Percentiles rank a stretch among this genome's conserved stretches.
Evolutionary conservation across 92 coral and sea anemone genomes (phyloP).

Genomic region (Paramuricea clavata): DNA sequence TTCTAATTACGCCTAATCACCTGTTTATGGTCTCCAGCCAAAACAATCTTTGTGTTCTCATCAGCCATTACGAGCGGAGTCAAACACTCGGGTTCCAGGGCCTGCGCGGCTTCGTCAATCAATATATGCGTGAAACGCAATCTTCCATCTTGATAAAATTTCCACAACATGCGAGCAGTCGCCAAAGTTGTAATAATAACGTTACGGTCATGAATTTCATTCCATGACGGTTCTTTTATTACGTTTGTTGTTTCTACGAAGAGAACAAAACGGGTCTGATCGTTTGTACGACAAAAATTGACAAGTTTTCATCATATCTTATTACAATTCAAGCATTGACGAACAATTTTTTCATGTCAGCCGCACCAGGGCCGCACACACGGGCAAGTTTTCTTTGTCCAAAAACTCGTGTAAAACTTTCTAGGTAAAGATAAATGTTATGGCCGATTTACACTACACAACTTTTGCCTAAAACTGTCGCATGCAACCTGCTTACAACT

Average conservation of each 20-base stretch:
- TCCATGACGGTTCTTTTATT: constrained; percentile 65
- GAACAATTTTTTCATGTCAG: too few species aligned
- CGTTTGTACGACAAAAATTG: too few species aligned
- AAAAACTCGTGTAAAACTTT: too few species aligned
- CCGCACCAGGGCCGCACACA: too few species aligned
- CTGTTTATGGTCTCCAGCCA: constrained; percentile 98
- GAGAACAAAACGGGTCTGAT: not conserved
- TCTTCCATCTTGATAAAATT: constrained; percentile 25
- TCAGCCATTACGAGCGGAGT: constrained; percentile 85
- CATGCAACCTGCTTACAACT: too few species aligned
- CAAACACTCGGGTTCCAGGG: constrained; percentile 88
- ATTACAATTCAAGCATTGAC: too few species aligned
- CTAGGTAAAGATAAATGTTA: too few species aligned
- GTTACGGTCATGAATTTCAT: constrained; percentile 69
- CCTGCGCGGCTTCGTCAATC: constrained; percentile 97
- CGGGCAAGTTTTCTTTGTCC: too few species aligned
- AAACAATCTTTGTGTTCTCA: constrained; percentile 81
- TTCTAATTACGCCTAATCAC: constrained; percentile 25
- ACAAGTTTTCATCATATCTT: too few species aligned
- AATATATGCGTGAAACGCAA: constrained; percentile 84
- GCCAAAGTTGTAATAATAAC: constrained; percentile 86
- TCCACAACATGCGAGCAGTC: constrained; percentile 76
- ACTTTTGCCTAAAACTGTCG: too few species aligned
- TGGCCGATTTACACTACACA: too few species aligned
- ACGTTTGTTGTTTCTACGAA: not conserved